phyloP scores from a whole-genome alignment of 2,888 invertebrate genomes.

The Melinaea marsaeus region DNA sequence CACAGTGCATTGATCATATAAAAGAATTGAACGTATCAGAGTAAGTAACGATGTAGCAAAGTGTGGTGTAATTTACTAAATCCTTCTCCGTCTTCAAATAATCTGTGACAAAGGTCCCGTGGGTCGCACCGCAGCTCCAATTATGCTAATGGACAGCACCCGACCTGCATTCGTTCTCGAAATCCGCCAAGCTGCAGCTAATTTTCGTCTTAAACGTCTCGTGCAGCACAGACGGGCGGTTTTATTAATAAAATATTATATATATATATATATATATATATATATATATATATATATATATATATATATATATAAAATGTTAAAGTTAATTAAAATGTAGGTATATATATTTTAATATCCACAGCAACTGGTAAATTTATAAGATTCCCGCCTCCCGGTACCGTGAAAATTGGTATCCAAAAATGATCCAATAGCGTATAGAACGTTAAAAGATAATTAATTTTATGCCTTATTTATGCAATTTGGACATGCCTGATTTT shows the following conservation, averaged over 20 bases:
- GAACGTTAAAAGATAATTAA: constrained; percentile 1
- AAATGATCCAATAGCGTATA: background rate
- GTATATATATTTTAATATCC: no score
- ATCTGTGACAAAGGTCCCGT: constrained; percentile 28
- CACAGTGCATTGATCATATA: background rate
- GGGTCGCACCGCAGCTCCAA: constrained; percentile 50
- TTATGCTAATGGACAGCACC: constrained; percentile 77
- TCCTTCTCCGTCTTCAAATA: constrained; percentile 23
- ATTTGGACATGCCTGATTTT: background rate
- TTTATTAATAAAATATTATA: constrained; percentile 6
- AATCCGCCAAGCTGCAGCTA: constrained; percentile 75
- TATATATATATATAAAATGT: no score
- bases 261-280: background rate
- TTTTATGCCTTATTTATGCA: constrained; percentile 2
- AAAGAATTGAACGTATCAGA: background rate
- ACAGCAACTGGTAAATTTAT: constrained; percentile 1
- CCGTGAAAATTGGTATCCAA: background rate
- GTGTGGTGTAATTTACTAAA: background rate
- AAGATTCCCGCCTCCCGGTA: constrained; percentile 1
- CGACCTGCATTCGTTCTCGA: constrained; percentile 74
- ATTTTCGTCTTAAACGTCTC: constrained; percentile 69
- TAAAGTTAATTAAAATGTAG: no score
- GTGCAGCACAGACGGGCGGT: constrained; percentile 42
- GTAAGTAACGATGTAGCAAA: background rate
- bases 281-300: background rate